Evolutionary conservation across 2,113 vertebrate species (phyloP).

Genomic region (Chelonoidis abingdonii): DNA sequence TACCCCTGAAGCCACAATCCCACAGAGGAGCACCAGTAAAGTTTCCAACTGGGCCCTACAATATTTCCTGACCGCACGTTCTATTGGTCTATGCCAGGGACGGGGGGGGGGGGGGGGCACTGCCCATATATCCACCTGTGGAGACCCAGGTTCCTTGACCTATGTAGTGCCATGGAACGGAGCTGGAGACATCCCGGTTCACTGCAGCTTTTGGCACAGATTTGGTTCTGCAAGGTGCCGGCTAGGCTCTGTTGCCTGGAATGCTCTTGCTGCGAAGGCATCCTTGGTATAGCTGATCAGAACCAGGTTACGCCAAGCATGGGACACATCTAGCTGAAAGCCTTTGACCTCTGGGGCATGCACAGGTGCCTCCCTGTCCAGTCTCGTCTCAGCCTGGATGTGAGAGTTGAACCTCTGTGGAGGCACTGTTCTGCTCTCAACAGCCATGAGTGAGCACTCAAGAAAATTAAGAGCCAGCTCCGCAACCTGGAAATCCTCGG

Average conservation of each 20-base stretch:
- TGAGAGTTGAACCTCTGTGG: neutral
- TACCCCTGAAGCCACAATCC: neutral
- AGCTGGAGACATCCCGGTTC: neutral
- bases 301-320: neutral
- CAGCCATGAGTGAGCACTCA: neutral
- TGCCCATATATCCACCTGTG: neutral
- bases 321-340: neutral
- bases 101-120: fast-evolving
- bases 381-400: neutral
- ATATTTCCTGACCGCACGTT: neutral
- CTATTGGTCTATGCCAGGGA: neutral
- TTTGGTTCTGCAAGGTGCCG: neutral
- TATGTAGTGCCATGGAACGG: neutral
- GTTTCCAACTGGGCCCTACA: neutral
- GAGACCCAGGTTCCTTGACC: neutral
- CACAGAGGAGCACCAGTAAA: neutral
- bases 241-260: neutral
- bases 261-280: neutral
- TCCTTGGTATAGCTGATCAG: neutral
- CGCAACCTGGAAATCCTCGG: neutral
- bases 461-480: neutral
- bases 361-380: neutral
- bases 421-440: neutral
- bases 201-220: neutral
- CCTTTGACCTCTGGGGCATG: neutral